phyloP scores from a whole-genome alignment of 2,888 invertebrate genomes.

The Lepetodrilus schrolli region DNA sequence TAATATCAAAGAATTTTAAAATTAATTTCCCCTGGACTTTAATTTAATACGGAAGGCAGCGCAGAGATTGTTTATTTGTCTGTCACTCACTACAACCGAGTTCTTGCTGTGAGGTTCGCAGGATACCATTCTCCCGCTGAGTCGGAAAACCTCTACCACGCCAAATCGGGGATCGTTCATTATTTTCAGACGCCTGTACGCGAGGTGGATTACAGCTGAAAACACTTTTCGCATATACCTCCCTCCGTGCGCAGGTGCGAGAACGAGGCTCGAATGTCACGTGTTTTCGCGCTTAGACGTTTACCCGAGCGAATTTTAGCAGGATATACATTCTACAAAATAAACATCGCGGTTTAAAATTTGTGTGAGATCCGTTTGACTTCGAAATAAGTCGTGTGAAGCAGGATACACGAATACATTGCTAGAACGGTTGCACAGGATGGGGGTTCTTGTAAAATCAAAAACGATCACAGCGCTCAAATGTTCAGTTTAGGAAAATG shows the following conservation, averaged over 20 bases:
- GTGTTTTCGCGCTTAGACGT: background rate
- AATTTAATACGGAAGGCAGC: no score
- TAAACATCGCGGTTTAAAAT: background rate
- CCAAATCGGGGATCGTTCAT: background rate
- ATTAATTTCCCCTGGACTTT: no score
- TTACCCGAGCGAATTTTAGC: background rate
- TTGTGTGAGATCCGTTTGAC: background rate
- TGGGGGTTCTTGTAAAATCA: no score
- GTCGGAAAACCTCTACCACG: background rate
- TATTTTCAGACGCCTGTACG: background rate
- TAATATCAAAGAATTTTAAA: no score
- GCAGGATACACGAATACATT: no score
- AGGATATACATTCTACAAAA: no score
- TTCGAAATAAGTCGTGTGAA: background rate
- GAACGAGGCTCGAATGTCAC: background rate
- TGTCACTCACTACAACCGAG: background rate
- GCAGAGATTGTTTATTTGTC: background rate
- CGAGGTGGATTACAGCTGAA: constrained; percentile 9
- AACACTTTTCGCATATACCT: background rate
- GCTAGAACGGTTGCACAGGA: no score
- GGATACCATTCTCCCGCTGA: constrained; percentile 3
- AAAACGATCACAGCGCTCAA: no score
- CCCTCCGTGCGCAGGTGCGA: constrained; percentile 23
- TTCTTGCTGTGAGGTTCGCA: background rate
- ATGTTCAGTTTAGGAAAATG: no score